phyloP scores from a whole-genome alignment of 2,797 vertebrate species.

The Poeciliopsis infans region DNA sequence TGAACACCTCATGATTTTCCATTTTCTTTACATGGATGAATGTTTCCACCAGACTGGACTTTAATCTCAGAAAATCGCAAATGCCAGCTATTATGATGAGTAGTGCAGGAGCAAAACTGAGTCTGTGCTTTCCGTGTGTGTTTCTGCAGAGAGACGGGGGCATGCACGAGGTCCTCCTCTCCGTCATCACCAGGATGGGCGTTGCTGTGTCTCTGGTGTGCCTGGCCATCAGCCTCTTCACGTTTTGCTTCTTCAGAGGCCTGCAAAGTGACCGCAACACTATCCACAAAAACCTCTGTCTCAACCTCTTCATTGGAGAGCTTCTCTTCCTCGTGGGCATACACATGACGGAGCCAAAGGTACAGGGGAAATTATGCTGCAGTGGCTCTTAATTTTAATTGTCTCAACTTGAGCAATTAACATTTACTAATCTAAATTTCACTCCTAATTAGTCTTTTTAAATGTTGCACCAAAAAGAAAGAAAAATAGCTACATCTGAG shows the following conservation, averaged over 20 bases:
- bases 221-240: conserved; percentile 97
- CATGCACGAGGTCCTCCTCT: conserved; percentile 93
- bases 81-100: conserved; percentile 17
- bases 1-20: conserved; percentile 5
- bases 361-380: conserved; percentile 59
- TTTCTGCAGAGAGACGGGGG: conserved; percentile 84
- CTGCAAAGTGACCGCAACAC: conserved; percentile 98
- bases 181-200: conserved; percentile 95
- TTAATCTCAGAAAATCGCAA: conserved; percentile 16
- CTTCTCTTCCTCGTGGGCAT: conserved; percentile 97
- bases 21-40: conserved; percentile 22
- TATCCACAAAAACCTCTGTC: conserved; percentile 98
- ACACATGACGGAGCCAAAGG: conserved; percentile 94
- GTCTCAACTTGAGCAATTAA: conserved; percentile 33
- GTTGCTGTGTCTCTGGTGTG: conserved; percentile 96
- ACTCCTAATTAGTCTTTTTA: conserved; percentile 16
- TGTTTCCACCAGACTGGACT: conserved; percentile 8
- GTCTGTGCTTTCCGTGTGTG: not conserved
- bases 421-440: conserved; percentile 29
- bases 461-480: conserved; percentile 17
- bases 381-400: conserved; percentile 16
- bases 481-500: conserved; percentile 14
- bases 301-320: conserved; percentile 97
- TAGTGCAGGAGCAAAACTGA: conserved; percentile 29
- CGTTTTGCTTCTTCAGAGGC: conserved; percentile 98